Base-by-base conservation (phyloP, 2,888 invertebrate species). In the Choristoneura rosaceana region DNA sequence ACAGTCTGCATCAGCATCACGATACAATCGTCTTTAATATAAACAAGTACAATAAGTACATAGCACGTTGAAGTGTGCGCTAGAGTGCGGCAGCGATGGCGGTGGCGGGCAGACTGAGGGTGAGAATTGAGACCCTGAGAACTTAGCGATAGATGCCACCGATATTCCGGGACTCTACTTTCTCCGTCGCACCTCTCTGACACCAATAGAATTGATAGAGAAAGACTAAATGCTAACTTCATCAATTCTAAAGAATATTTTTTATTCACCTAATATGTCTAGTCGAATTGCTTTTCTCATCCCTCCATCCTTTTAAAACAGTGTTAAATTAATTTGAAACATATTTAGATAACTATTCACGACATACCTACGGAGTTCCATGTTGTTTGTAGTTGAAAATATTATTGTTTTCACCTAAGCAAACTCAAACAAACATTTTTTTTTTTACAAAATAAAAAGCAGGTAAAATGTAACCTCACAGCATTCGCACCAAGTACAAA, bases 1-100 rank as follows among this genome's bases (percentile, higher is more conserved):
- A 87, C 85, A 79, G 77, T 69, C 41, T 64, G 74, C 78, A 82
- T 80, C 83, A 84, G 74, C 78, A 82, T 80, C 83, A 84, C 81
- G 80, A 67, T 76, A 73, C 65, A 50, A 60, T 63, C 59, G 68
- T 73, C 60, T 58, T 38, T 38, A 43, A 17, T 73, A 73, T 67
- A 73, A 73, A 64, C 50, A 66, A 71, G 59, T 47, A 55, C 70
- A 73, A 64, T 43, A 66, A 71, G 59, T 47, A 55, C 70, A 74
- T 65, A 74, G 66, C 69, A 69, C 59, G 69, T 47, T 25, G 15
- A 41, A 55, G 60, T 34, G 52, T 61, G 50, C 55, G 59, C 69
- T 17, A 55, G 55, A 62, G 60, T 60, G 62, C 15, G 43, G 43
- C 71, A 38, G 50, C 55, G 17, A 52, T 61, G 62, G 55, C 14